Evolutionary conservation across 1,140 invertebrate species (phyloP), one percentile per base, ranked within the genome.

Genomic region (Drosophila truncata): DNA sequence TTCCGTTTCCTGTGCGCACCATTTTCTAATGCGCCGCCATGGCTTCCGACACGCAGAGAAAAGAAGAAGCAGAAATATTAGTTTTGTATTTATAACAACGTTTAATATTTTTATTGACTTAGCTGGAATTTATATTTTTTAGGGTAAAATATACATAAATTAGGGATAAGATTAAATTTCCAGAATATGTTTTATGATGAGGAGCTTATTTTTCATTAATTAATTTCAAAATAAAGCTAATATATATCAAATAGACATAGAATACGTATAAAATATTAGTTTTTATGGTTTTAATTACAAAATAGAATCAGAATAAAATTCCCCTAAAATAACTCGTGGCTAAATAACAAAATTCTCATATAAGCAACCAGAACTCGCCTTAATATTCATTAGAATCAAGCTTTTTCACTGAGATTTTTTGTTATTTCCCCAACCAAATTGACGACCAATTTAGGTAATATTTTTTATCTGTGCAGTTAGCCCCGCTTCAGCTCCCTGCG

Each of bases 1-100:
- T 78, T 78, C 74, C 86, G 85, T 66, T 84, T 88, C 84, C 84
- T 84, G 78, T 78, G 85, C 84, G 85, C 57, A 39, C 80, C 84
- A 80, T 80, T 88, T 87, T 88, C 85, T 84, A 84, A 83, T 87
- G 67, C 78, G 84, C 72, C 64, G 64, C 76, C 76, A 60, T 57
- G 60, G 77, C 72, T 77, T 83, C 77, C 80, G 72, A 29, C 7
- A 27, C 66, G 50, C 27, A 14, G 10, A 14, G 47, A 69, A 35
- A 67, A 69, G 35, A 0, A 10, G 14, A 10, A 20, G 20, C 3
- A 20, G 14, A 52, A 20, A 52, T 52, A 33, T 49, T 13, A 16
- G 7, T 2, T 16, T 16, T 10, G 0, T 25, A 5, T 47, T 25
- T 4, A 16, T 16, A 16, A 25, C 1, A 25, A 46, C n/a, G n/a